phyloP scores from a whole-genome alignment of 2,888 invertebrate species.

The Apocheima hispidaria region DNA sequence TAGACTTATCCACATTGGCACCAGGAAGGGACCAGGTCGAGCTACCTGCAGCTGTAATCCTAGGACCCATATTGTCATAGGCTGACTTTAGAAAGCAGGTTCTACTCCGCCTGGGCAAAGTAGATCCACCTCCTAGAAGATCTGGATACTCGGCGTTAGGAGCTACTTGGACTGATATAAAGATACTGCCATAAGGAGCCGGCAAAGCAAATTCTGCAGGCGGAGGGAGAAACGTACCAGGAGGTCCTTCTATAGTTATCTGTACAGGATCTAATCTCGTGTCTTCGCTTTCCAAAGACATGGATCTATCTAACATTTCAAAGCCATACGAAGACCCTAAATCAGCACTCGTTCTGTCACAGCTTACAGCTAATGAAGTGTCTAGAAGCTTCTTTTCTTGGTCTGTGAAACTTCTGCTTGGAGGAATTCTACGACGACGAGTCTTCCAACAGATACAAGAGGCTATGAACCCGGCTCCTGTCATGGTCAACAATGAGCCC shows the following conservation, averaged over 20 bases:
- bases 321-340: conserved; percentile 83
- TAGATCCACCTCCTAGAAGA: conserved; percentile 86
- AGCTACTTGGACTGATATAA: conserved; percentile 94
- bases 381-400: conserved; percentile 95
- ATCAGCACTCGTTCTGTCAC: conserved; percentile 88
- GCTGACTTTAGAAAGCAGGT: conserved; percentile 87
- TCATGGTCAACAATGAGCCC: conserved; percentile 89
- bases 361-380: conserved; percentile 88
- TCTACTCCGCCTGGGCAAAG: conserved; percentile 81
- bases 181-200: conserved; percentile 90
- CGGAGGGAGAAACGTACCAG: conserved; percentile 76
- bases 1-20: conserved; percentile 65
- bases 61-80: conserved; percentile 96
- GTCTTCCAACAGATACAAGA: conserved; percentile 87
- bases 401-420: conserved; percentile 91
- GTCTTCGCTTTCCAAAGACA: conserved; percentile 82
- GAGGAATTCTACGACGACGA: conserved; percentile 90
- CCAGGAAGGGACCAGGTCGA: conserved; percentile 94
- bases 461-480: conserved; percentile 86
- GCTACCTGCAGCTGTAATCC: conserved; percentile 95
- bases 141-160: conserved; percentile 92
- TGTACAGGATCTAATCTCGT: conserved; percentile 86
- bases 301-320: conserved; percentile 83
- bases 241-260: conserved; percentile 85
- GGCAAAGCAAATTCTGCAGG: conserved; percentile 82